Conservation (phyloP, 2,113 vertebrate species). For the Stomatorhinus ivindoensis region DNA sequence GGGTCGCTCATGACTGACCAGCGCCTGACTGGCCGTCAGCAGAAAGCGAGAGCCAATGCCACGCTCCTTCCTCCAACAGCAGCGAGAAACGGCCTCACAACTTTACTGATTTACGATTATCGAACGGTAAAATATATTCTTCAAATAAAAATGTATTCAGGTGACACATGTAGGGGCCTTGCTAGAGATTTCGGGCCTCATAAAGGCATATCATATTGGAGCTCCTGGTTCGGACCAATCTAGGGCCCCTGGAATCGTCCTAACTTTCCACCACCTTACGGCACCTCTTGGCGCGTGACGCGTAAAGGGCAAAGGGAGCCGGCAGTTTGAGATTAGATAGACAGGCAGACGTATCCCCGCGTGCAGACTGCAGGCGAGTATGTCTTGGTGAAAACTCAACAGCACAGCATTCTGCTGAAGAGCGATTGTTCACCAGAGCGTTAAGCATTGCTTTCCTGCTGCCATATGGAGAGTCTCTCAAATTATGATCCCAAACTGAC, state of each 20-base stretch:
- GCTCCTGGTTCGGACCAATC: too few relatives aligned
- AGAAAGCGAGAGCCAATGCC: constrained; percentile 48
- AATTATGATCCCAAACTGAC: constrained; percentile 67
- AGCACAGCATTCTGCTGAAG: not conserved
- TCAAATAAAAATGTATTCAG: not conserved
- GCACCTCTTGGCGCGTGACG: not conserved
- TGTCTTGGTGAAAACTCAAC: not conserved
- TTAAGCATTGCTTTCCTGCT: not conserved
- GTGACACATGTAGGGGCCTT: not conserved
- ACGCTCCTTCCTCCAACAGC: constrained; percentile 30
- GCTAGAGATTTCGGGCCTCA: too few relatives aligned
- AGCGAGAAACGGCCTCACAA: not conserved
- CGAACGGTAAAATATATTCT: not conserved
- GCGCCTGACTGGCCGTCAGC: constrained; percentile 29
- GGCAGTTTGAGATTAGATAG: not conserved
- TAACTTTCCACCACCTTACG: too few relatives aligned
- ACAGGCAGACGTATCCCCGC: not conserved
- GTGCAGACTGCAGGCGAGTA: not conserved
- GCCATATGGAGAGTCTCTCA: constrained; percentile 36
- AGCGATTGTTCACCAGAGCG: not conserved
- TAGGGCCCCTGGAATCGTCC: too few relatives aligned
- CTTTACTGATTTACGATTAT: not conserved
- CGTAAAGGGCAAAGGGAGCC: not conserved
- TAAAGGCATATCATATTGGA: too few relatives aligned
- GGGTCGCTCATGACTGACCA: constrained; percentile 46